phyloP scores from a whole-genome alignment of 2,888 invertebrate species.

The Leptarthrus brevirostris region DNA sequence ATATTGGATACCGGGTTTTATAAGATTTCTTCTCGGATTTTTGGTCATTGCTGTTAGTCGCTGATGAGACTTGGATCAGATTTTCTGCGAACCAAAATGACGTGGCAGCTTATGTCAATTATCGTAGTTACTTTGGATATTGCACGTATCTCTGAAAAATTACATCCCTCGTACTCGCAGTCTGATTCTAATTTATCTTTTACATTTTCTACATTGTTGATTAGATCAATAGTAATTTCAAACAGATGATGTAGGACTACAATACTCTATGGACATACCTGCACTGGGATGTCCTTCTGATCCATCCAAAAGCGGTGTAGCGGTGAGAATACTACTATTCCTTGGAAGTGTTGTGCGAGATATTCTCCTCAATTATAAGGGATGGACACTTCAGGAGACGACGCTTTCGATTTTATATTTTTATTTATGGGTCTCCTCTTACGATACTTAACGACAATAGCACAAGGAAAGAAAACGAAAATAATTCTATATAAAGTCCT shows the following conservation, averaged over 20 bases:
- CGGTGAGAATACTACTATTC: slow-evolving; percentile 60
- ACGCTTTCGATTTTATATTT: slow-evolving; percentile 73
- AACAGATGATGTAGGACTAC: slow-evolving; percentile 71
- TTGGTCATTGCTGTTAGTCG: slow-evolving; percentile 68
- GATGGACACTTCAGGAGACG: slow-evolving; percentile 71
- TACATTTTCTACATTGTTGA: slow-evolving; percentile 79
- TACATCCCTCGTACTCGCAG: slow-evolving; percentile 65
- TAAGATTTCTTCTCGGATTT: slow-evolving; percentile 67
- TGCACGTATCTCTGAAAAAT: slow-evolving; percentile 62
- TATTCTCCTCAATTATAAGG: slow-evolving; percentile 64
- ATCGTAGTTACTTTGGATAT: slow-evolving; percentile 60
- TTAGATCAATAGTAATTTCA: slow-evolving; percentile 75
- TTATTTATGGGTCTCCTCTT: slow-evolving; percentile 63
- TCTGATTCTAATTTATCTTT: slow-evolving; percentile 67
- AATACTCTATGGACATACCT: slow-evolving; percentile 68
- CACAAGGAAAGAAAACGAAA: slow-evolving; percentile 74
- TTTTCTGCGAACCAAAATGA: slow-evolving; percentile 70
- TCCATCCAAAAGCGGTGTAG: slow-evolving; percentile 57
- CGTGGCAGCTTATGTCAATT: slow-evolving; percentile 67
- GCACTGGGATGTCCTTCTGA: slow-evolving; percentile 62
- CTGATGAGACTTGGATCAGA: slow-evolving; percentile 65
- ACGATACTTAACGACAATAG: slow-evolving; percentile 73
- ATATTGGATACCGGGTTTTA: slow-evolving; percentile 69
- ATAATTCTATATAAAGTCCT: slow-evolving; percentile 76
- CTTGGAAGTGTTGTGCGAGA: slow-evolving; percentile 61